Base-by-base conservation (phyloP, 2,797 vertebrate species). In the Lagocephalus sceleratus region DNA sequence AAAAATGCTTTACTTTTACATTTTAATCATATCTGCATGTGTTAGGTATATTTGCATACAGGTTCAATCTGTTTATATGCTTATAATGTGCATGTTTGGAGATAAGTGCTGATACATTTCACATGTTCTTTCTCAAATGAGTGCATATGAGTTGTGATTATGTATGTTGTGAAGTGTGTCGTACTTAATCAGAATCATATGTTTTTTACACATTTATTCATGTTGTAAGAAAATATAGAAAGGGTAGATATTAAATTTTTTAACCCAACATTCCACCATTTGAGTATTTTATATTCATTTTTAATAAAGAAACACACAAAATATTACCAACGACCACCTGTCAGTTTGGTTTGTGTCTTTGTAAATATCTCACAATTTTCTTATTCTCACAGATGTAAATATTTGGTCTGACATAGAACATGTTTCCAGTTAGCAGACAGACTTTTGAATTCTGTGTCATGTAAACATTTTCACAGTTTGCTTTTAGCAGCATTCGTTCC, bases 21-120 rank as follows among this genome's bases (percentile, higher is more conserved):
- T 79, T 81, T 77, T 71, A 76, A 76, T 77, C 39, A 73, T 85
- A 71, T 88, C 86, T 85, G 69, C 58, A 51, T 43, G 7, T 3
- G 6, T n/a, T n/a, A 59, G 41, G 62, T 49, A 55, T 77, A 68
- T 82, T 82, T 86, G 47, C 64, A 25, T 25, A 25, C 14, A 35
- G 1, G 11, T 35, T 32, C 6, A 29, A 5, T 29, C 6, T 29
- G 11, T 32, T 32, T 25, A 26, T 19, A n/a, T n/a, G n/a, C n/a
- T n/a, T n/a, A n/a, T n/a, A n/a, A n/a, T n/a, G n/a, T n/a, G n/a
- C n/a, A n/a, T n/a, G n/a, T n/a, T n/a, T n/a, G n/a, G n/a, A n/a
- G n/a, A n/a, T n/a, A n/a, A n/a, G n/a, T n/a, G n/a, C n/a, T n/a
- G n/a, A n/a, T n/a, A n/a, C n/a, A n/a, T n/a, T n/a, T n/a, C n/a